Conservation (phyloP, 2,888 invertebrate genomes). For the Amiota minor region DNA sequence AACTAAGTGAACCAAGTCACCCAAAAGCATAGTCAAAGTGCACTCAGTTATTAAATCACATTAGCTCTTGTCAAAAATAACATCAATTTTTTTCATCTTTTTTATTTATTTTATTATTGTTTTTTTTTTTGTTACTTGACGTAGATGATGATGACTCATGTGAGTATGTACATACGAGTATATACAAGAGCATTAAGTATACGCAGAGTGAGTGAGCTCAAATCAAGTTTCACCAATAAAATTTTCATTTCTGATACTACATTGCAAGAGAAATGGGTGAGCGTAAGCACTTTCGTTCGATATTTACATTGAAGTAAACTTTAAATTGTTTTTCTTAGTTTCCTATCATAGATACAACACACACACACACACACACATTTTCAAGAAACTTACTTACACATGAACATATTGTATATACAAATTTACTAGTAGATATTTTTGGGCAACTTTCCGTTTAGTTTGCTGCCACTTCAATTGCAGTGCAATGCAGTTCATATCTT, state of each 20-base stretch:
- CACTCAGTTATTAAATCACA: constrained; percentile 21
- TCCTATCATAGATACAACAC: neutral
- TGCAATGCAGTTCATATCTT: neutral
- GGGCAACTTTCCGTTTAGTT: constrained; percentile 22
- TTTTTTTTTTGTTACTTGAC: too few relatives aligned
- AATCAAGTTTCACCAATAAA: too few relatives aligned
- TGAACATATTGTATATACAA: too few relatives aligned
- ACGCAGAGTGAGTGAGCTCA: too few relatives aligned
- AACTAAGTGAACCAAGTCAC: too few relatives aligned
- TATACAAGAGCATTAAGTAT: too few relatives aligned
- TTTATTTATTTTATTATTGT: too few relatives aligned
- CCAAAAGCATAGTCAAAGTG: neutral
- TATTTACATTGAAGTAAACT: constrained; percentile 9
- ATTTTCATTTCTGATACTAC: too few relatives aligned
- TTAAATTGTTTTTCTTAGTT: constrained; percentile 17
- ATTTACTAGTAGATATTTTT: neutral
- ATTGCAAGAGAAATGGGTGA: neutral
- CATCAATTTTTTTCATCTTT: constrained; percentile 17
- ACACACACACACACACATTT: constrained; percentile 1
- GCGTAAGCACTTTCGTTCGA: neutral
- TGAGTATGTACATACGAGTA: too few relatives aligned
- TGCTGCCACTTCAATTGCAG: neutral
- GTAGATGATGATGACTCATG: too few relatives aligned
- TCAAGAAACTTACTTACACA: neutral
- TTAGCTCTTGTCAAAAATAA: constrained; percentile 13